These are phyloP conservation scores for Molorchus minor DNA, from an alignment of 2,888 invertebrate species.

Conservation along the genomic window DNA sequence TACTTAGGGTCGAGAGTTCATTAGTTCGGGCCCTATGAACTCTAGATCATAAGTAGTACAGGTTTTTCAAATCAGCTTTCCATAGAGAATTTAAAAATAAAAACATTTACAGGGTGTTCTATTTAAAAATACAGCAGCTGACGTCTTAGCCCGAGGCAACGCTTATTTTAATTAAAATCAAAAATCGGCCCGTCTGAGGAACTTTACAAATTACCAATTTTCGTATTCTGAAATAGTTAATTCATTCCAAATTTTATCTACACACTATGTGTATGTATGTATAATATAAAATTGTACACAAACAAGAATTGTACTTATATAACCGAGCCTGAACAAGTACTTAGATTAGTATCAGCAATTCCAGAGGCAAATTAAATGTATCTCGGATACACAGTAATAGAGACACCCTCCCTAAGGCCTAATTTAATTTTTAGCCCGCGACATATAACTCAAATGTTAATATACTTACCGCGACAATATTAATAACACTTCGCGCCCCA, in stretches of 20 bases:
- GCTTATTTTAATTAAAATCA: too few relatives aligned
- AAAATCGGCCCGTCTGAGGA: too few relatives aligned
- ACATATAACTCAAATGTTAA: constrained; percentile 17
- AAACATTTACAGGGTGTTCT: too few relatives aligned
- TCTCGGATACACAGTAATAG: not conserved
- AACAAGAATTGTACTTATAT: not conserved
- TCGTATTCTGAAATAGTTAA: not conserved
- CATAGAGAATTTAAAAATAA: too few relatives aligned
- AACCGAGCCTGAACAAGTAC: not conserved
- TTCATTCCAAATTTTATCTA: too few relatives aligned
- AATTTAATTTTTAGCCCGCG: constrained; percentile 18
- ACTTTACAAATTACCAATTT: not conserved
- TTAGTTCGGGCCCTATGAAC: too few relatives aligned
- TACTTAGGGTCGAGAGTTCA: too few relatives aligned
- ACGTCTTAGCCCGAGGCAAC: too few relatives aligned
- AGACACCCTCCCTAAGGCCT: not conserved
- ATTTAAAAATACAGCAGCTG: too few relatives aligned
- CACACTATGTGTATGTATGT: not conserved
- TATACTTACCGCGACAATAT: constrained; percentile 21
- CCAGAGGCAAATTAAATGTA: constrained; percentile 15
- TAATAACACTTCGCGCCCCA: constrained; percentile 22
- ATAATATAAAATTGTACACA: not conserved
- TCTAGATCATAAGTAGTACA: too few relatives aligned
- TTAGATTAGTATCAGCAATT: too few relatives aligned
- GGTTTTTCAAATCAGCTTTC: too few relatives aligned